Conservation (phyloP, 2,113 vertebrate species). For the Glaucomys volans region DNA sequence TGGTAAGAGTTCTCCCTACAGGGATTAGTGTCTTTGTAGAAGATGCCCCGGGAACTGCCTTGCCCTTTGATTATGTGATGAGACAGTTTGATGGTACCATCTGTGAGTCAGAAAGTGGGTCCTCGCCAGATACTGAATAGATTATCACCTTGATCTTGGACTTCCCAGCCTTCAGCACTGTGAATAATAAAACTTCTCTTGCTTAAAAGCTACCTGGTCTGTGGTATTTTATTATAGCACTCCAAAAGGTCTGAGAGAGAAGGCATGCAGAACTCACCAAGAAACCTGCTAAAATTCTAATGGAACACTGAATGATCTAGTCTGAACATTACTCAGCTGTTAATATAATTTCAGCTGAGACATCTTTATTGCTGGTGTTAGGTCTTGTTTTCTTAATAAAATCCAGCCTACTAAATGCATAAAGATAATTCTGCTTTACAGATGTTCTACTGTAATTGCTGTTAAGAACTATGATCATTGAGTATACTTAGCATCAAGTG, state of each 20-base stretch:
- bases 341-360: neutral
- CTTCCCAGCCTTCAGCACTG: neutral
- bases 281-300: neutral
- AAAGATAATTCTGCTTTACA: constrained; percentile 71
- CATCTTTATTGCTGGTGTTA: constrained; percentile 19
- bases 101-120: neutral
- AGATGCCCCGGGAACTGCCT: neutral
- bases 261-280: neutral
- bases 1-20: no score
- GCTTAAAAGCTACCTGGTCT: neutral
- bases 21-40: neutral
- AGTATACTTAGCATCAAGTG: constrained; percentile 78
- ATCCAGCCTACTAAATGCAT: neutral
- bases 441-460: constrained; percentile 77
- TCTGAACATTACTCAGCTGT: neutral
- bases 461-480: constrained; percentile 77
- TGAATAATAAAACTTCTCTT: neutral
- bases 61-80: neutral
- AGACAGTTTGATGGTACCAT: neutral
- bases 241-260: neutral
- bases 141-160: neutral
- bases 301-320: neutral
- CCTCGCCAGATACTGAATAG: neutral
- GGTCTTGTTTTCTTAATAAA: constrained; percentile 45
- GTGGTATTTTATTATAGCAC: neutral